Base-by-base conservation (phyloP, 35 echinoderm and acorn worm genomes). In the Stichopus chloronotus region DNA sequence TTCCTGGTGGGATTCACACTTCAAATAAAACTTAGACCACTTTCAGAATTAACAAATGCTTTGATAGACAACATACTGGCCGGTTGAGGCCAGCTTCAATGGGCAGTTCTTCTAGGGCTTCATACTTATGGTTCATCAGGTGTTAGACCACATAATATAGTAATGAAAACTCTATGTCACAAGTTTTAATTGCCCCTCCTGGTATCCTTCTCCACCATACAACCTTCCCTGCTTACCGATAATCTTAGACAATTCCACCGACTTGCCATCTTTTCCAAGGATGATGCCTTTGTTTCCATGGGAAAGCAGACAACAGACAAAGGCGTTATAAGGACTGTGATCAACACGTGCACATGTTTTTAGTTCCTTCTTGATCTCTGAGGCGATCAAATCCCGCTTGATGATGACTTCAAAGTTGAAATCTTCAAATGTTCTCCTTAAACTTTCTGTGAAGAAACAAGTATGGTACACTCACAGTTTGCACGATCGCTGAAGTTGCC, bases 201-300 rank as follows among this genome's bases (percentile, higher is more conserved):
- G 30, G 30, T 43, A 43, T 43, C 30, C 30, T 43, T 43, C 30
- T 43, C 30, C 30, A 43, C 30, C 30, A 43, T 43, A 43, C 30
- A 43, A 43, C 0, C 0, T 43, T 43, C 30, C 30, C 1, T 43
- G 10, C 74, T 79, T 79, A 91, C 90, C 90, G 9, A 91, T 79
- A 59, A 77, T 77, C n/a, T 79, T 19, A 52, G 52, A 24, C 20
- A 91, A 30, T 4, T 79, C 17, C 14, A 91, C 12, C 13, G 16
- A 56, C 13, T n/a, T 91, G 5, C 52, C 72, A 79, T 91, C 90
- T 5, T 43, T 91, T 78, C 53, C 90, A 19, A 78, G 52, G 56
- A 91, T 55, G 10, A 57, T 56, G 17, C 90, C 90, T 24, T 55
- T 55, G 63, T 56, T 78, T 13, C 90, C 90, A 79, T 91, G 90